Evolutionary conservation across 1,140 invertebrate species (phyloP), one percentile per base, ranked within the genome.

Genomic region (Drosophila arizonae): DNA sequence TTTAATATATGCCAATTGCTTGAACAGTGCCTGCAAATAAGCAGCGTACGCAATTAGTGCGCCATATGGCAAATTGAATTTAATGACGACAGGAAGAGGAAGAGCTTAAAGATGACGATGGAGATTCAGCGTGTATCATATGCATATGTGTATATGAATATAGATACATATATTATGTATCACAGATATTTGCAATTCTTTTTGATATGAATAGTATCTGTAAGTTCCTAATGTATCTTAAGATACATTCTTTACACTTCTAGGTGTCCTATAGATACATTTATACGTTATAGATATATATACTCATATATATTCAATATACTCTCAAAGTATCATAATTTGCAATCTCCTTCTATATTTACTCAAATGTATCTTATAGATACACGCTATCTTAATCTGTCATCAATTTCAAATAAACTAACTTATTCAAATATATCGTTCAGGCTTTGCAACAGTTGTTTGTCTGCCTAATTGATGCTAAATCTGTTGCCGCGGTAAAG

Each of bases 1-100:
- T 9, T 46, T 46, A 46, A 46, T 46, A 41, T 71, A 75, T 74
- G 46, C 52, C 39, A 15, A 69, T 75, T 75, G 51, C 17, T 28
- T 26, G n/a, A 39, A 74, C 72, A 70, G 66, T 64, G 67, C 46
- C 72, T 41, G 72, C 67, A 70, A 74, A 74, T 51, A 73, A 41
- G 60, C 51, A 63, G n/a, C 45, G 64, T 51, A 73, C 36, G 13
- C n/a, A 28, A 30, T 60, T 48, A 33, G 21, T 57, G 54, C 55
- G 55, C 56, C 46, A 60, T 70, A 70, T 72, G 71, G 36, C 72
- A 58, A 75, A 67, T 77, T 15, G 15, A 56, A 24, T 50, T 65
- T 41, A 65, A 65, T 61, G 54, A 51, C 46, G 64, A 41, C 30
- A 48, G 28, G 39, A 74, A 39, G 52, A 69, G 43, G 48, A 33